Base-by-base conservation (phyloP, 1,140 invertebrate species). In the Araneus ventricosus region DNA sequence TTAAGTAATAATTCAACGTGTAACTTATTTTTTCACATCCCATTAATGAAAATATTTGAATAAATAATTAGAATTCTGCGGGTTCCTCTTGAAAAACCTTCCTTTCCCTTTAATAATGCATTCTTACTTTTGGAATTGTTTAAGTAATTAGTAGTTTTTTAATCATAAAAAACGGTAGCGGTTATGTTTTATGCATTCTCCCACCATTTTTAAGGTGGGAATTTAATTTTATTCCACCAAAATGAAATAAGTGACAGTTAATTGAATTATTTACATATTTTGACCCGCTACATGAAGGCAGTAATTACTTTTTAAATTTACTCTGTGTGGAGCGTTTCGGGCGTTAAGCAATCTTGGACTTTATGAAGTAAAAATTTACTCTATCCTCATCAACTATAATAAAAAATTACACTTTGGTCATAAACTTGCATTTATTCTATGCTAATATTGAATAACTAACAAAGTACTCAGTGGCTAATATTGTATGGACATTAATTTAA, bases 261-360 rank as follows among this genome's bases (percentile, higher is more conserved):
- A 82, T 82, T 82, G 80, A 82, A 82, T 82, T 82, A 82, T 82
- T 82, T 82, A 82, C 80, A 82, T 82, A 82, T 82, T 82, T 75
- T 75, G 70, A 75, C 70, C 70, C 30, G 30, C 70, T 75, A 22
- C 70, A 75, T 75, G 14, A 75, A 30, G 14, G 10, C 37, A 34
- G 30, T 75, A 75, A 75, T 75, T 75, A 75, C 70, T 75, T 75
- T 75, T 37, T 34, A 75, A 75, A 75, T 22, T 75, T 75, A 37
- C 27, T 75, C 37, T 75, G 30, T 30, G 27, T 75, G 37, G 34
- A 34, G 20, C 3, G 30, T 75, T 34, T 14, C 30, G 34, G 17
- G 27, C 30, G 14, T 37, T 37, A 20, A 37, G 70, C 34, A 75
- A 75, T 75, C 34, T 75, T 20, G 20, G 70, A 30, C 6, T 37